Evolutionary conservation across 2,888 invertebrate species (phyloP).

Genomic region (Lamproptera curius): DNA sequence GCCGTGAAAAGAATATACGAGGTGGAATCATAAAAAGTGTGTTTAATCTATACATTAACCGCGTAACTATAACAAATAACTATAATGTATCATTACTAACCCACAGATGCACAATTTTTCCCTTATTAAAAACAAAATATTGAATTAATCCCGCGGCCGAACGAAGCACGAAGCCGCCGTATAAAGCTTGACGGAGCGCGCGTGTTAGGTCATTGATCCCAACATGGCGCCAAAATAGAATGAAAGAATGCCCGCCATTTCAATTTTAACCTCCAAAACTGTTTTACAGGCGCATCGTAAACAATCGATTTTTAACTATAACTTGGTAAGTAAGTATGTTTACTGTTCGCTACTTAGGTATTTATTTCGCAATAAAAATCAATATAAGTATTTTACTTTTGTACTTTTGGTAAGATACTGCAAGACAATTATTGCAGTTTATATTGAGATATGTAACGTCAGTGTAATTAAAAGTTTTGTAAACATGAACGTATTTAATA

Average conservation of each 20-base stretch:
- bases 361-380: too few species aligned
- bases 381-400: too few species aligned
- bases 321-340: too few species aligned
- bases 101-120: neutral
- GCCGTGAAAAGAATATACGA: neutral
- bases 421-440: too few species aligned
- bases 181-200: constrained; percentile 8
- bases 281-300: constrained; percentile 49
- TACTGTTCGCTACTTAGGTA: too few species aligned
- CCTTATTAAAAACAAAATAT: neutral
- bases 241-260: constrained; percentile 72
- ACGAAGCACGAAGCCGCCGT: constrained; percentile 1
- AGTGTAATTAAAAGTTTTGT: too few species aligned
- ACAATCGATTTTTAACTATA: constrained; percentile 40
- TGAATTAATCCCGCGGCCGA: neutral
- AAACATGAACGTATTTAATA: too few species aligned
- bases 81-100: neutral
- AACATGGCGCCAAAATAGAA: constrained; percentile 74
- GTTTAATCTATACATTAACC: neutral
- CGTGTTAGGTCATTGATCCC: constrained; percentile 59
- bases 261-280: constrained; percentile 68
- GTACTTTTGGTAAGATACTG: too few species aligned
- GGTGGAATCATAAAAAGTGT: neutral
- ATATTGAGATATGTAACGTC: too few species aligned
- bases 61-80: neutral